Percentiles rank a stretch among this genome's conserved stretches.
Conservation (phyloP, 35 echinoderm and acorn worm genomes). For the Apostichopus japonicus region DNA sequence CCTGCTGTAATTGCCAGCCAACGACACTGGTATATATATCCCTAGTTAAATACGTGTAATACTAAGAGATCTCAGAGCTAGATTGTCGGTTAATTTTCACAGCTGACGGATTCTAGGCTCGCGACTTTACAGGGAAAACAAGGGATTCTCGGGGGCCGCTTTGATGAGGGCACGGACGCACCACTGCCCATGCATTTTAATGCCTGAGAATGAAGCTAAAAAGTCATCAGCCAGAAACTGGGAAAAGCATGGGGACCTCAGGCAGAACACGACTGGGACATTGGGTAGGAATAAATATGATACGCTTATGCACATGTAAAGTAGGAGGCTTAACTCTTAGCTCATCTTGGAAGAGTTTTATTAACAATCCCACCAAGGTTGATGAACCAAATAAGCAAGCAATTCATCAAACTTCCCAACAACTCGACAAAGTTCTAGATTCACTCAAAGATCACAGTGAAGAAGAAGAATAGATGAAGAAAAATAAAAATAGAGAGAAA, state of each 20-base stretch:
- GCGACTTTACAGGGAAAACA: conserved; percentile 43
- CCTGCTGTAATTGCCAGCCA: conserved; percentile 27
- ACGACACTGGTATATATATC: conserved; percentile 3
- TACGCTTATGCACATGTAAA: conserved; percentile 50
- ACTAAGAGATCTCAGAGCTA: conserved; percentile 23
- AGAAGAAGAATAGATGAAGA: too few relatives aligned
- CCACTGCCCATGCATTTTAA: conserved; percentile 49
- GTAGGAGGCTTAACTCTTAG: background rate
- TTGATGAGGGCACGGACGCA: conserved; percentile 53
- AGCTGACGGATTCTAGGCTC: conserved; percentile 41
- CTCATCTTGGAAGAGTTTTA: conserved; percentile 34
- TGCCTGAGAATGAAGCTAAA: conserved; percentile 18
- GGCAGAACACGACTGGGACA: conserved; percentile 53
- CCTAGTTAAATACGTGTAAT: conserved; percentile 32
- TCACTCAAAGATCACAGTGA: background rate
- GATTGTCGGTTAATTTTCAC: conserved; percentile 56
- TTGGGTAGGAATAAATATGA: conserved; percentile 55
- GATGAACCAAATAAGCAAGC: conserved; percentile 49
- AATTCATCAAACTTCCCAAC: conserved; percentile 29
- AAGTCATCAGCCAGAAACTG: conserved; percentile 50
- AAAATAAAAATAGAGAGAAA: too few relatives aligned
- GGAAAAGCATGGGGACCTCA: conserved; percentile 47
- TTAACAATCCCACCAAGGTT: conserved; percentile 33
- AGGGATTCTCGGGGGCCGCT: conserved; percentile 45
- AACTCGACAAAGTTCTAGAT: conserved; percentile 13